Evolutionary conservation across 2,113 vertebrate species (phyloP).

Genomic region (Anseranas semipalmata): DNA sequence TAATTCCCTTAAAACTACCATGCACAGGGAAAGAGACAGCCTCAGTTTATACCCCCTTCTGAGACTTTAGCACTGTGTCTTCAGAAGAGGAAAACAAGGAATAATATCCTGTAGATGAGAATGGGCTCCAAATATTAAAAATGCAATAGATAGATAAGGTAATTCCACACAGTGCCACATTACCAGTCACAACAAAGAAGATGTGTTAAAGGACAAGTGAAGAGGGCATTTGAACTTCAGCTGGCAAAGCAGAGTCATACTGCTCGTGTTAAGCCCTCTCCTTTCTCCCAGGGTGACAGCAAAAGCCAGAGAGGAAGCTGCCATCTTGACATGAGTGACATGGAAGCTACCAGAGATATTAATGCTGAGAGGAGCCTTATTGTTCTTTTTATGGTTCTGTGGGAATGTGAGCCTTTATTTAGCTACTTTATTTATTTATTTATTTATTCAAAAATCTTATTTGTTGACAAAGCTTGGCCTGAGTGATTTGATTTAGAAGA

Average conservation of each 20-base stretch:
- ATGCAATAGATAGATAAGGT: neutral
- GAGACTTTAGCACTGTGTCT: neutral
- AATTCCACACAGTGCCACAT: neutral
- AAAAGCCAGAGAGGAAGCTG: neutral
- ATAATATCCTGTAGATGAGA: neutral
- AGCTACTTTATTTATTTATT: neutral
- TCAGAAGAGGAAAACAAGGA: neutral
- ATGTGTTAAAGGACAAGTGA: neutral
- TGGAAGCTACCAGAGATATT: neutral
- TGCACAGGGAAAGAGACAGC: neutral
- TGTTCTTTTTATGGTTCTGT: neutral
- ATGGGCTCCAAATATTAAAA: neutral
- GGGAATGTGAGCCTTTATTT: neutral
- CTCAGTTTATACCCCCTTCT: neutral
- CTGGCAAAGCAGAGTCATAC: neutral
- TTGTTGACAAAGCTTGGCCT: neutral
- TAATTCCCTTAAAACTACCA: neutral
- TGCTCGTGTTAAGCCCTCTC: neutral
- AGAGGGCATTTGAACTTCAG: neutral
- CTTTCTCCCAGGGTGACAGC: neutral
- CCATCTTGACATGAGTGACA: neutral
- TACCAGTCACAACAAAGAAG: neutral
- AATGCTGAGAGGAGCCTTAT: neutral
- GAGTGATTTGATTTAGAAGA: neutral
- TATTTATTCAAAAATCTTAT: neutral